Evolutionary conservation across 2,888 invertebrate species (phyloP).

Genomic region (Omphaloscelis lunosa): DNA sequence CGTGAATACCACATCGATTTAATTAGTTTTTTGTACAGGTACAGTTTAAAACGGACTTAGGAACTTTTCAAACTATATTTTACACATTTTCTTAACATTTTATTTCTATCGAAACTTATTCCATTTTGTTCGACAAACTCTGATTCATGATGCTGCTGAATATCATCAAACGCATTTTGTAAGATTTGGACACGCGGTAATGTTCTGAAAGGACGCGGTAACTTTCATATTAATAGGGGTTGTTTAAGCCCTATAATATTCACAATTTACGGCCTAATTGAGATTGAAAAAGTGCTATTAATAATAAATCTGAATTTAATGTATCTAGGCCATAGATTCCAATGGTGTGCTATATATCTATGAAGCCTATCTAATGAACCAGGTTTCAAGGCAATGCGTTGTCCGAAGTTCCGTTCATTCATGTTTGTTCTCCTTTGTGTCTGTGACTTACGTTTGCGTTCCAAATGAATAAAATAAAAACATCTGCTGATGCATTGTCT

Average conservation of each 20-base stretch:
- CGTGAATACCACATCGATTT: slow-evolving; percentile 28
- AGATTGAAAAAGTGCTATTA: neutral
- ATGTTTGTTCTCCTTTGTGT: slow-evolving; percentile 16
- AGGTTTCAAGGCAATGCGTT: slow-evolving; percentile 9
- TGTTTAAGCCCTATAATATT: neutral
- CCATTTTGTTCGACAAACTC: neutral
- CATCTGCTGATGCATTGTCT: neutral
- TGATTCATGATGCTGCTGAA: neutral
- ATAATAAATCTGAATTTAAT: slow-evolving; percentile 6
- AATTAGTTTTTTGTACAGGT: slow-evolving; percentile 18
- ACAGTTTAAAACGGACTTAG: neutral
- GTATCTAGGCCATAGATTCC: slow-evolving; percentile 10
- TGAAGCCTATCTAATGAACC: slow-evolving; percentile 7
- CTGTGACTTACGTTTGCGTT: neutral
- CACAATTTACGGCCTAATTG: neutral
- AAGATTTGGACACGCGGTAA: neutral
- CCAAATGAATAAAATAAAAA: slow-evolving; percentile 2
- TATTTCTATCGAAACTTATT: neutral
- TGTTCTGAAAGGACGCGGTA: neutral
- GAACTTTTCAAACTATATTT: neutral
- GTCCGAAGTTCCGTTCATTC: neutral
- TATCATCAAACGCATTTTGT: neutral
- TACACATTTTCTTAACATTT: neutral
- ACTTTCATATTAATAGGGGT: too few relatives aligned
- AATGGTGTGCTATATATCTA: neutral